Evolutionary conservation across 2,113 vertebrate genomes (phyloP).

Genomic region (Rhodinocichla rosea): DNA sequence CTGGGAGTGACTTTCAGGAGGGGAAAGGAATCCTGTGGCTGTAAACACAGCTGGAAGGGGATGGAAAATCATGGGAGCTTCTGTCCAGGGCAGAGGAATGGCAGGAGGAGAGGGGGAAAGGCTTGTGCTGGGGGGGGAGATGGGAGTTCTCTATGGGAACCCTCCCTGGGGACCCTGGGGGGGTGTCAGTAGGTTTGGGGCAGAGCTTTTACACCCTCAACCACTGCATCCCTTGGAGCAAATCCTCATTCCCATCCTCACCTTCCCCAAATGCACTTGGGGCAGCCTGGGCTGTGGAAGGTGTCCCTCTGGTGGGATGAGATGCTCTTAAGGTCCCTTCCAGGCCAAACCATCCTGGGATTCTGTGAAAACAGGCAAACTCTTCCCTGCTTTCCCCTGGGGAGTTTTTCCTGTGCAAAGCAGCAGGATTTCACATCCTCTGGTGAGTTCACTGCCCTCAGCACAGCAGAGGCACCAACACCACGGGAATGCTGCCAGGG

Average conservation of each 20-base stretch:
- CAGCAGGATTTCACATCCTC: background rate
- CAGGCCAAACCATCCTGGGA: background rate
- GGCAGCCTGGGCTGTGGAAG: background rate
- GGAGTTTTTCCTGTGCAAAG: background rate
- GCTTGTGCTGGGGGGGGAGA: accelerated
- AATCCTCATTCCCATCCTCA: background rate
- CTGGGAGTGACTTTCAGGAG: slow-evolving; percentile 56
- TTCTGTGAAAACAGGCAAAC: background rate
- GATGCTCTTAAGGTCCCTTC: background rate
- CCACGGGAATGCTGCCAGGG: accelerated
- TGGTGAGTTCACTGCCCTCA: background rate
- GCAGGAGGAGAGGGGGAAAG: background rate
- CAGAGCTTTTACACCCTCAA: background rate
- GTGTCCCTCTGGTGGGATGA: background rate
- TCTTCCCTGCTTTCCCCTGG: background rate
- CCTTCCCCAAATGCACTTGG: accelerated
- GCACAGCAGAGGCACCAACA: background rate
- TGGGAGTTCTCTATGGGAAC: background rate
- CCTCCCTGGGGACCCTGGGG: background rate
- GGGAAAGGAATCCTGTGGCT: slow-evolving; percentile 22
- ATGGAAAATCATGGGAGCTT: background rate
- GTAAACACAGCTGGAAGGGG: slow-evolving; percentile 46
- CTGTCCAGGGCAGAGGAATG: background rate
- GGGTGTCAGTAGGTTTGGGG: background rate
- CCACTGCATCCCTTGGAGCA: background rate